These are phyloP conservation scores for Muscicapa comitata DNA, from an alignment of 2,797 vertebrate species.

Conservation along the genomic window DNA sequence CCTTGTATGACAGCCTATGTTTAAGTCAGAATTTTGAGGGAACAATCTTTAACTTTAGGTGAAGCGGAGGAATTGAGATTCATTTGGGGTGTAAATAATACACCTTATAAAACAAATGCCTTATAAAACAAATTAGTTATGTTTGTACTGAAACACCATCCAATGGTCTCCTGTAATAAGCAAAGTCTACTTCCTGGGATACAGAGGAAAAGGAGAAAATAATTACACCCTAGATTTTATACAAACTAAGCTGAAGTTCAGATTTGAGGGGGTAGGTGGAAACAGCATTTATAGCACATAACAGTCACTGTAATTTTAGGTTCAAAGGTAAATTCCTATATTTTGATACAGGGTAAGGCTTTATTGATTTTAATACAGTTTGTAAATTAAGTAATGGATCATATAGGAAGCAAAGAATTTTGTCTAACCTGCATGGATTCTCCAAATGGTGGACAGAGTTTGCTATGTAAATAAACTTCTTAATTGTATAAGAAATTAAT, in stretches of 20 bases:
- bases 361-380: neutral
- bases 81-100: neutral
- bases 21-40: neutral
- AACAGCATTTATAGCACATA: neutral
- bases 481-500: neutral
- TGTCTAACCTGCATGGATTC: neutral
- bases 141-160: neutral
- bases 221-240: neutral
- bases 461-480: neutral
- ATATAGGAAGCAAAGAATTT: neutral
- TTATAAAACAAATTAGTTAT: neutral
- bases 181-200: neutral
- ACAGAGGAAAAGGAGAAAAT: neutral
- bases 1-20: neutral
- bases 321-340: neutral
- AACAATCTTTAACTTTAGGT: neutral
- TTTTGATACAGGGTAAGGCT: neutral
- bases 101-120: neutral
- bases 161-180: neutral
- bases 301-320: neutral
- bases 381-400: neutral
- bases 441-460: neutral
- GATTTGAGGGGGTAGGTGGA: neutral
- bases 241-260: neutral
- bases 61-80: neutral